phyloP scores from a whole-genome alignment of 2,797 vertebrate genomes.

The Danio aesculapii region DNA sequence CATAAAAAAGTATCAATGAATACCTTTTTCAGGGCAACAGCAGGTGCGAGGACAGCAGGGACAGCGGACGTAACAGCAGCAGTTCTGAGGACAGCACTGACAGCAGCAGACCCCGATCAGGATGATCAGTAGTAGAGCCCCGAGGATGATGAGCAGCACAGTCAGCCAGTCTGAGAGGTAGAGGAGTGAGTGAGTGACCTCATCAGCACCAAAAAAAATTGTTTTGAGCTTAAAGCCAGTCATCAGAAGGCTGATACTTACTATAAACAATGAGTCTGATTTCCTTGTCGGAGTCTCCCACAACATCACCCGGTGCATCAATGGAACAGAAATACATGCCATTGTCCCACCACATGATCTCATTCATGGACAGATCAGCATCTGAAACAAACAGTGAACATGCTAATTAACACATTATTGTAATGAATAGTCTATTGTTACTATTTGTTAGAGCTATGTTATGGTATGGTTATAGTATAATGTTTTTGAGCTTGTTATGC shows the following conservation, averaged over 20 bases:
- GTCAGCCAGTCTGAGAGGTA: slow-evolving; percentile 90
- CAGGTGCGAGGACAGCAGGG: slow-evolving; percentile 91
- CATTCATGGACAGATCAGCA: slow-evolving; percentile 91
- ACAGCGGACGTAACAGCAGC: slow-evolving; percentile 94
- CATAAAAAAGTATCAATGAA: not conserved
- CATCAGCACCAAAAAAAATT: not conserved
- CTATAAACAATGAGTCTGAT: slow-evolving; percentile 91
- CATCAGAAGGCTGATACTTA: slow-evolving; percentile 71
- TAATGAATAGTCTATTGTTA: not conserved
- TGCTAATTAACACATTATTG: not conserved
- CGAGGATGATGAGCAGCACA: slow-evolving; percentile 88
- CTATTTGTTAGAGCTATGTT: too few relatives aligned
- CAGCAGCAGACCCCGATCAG: slow-evolving; percentile 93
- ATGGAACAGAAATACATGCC: slow-evolving; percentile 93
- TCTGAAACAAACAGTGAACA: slow-evolving; percentile 70
- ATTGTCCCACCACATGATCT: slow-evolving; percentile 99
- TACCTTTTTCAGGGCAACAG: slow-evolving; percentile 92
- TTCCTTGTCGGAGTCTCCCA: slow-evolving; percentile 90
- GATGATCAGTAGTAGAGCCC: slow-evolving; percentile 86
- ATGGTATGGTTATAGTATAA: too few relatives aligned
- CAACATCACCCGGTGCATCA: slow-evolving; percentile 90
- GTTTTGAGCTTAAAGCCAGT: not conserved
- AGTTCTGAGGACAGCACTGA: slow-evolving; percentile 95
- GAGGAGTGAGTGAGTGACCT: not conserved
- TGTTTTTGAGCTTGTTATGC: not conserved